These are phyloP conservation scores for Lasioglossum villosulum DNA, from an alignment of 2,888 invertebrate species.

Conservation along the genomic window DNA sequence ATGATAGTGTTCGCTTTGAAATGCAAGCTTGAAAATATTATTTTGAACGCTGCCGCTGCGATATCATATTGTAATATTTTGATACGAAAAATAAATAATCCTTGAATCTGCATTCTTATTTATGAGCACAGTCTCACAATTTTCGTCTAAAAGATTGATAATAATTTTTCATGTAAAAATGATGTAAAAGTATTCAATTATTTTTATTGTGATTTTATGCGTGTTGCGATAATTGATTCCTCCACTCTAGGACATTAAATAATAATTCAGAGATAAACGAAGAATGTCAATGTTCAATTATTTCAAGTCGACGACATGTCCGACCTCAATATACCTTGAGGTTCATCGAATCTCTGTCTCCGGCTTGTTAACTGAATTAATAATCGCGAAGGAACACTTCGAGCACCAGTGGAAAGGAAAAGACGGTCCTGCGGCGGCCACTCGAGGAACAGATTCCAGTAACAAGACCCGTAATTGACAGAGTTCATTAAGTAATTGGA, in stretches of 20 bases:
- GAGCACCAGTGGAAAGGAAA: neutral
- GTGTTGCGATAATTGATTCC: neutral
- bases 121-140: too few relatives aligned
- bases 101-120: neutral
- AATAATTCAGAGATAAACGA: neutral
- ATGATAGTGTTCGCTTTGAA: neutral
- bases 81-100: neutral
- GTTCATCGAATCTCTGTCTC: neutral
- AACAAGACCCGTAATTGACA: neutral
- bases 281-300: neutral
- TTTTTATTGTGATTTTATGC: neutral
- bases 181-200: neutral
- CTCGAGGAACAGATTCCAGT: neutral
- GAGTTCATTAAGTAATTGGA: slow-evolving; percentile 42
- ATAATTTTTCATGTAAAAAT: neutral
- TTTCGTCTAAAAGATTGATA: neutral
- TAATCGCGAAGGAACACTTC: neutral
- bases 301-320: neutral
- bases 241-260: neutral
- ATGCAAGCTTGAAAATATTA: neutral
- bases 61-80: neutral
- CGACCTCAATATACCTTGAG: neutral
- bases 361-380: neutral
- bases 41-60: neutral
- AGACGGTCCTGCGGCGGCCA: neutral